Evolutionary conservation across 1,140 invertebrate species (phyloP), one percentile per base, ranked within the genome.

Genomic region (Drosophila miranda): DNA sequence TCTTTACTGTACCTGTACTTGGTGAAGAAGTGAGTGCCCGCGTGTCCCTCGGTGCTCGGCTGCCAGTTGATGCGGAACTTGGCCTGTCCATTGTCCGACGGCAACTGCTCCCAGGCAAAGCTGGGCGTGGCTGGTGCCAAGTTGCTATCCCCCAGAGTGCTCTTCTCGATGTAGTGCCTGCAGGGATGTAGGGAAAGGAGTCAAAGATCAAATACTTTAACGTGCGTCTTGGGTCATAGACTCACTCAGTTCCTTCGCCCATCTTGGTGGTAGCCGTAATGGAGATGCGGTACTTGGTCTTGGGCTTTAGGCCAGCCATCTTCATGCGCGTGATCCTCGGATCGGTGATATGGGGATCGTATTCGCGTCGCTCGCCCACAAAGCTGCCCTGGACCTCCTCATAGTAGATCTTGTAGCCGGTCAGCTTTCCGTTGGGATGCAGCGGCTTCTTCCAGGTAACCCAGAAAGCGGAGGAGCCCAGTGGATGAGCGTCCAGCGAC

Each of bases 361-460:
- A 93, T 89, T 97, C 95, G 41, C 94, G 92, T 34, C 94, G 87
- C 4, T 94, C 92, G 28, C 94, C 94, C 0, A 97, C 92, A 45
- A 92, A 92, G 0, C 95, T 96, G 38, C 94, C 94, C 48, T 94
- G 94, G 0, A 98, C 96, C 77, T 95, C 93, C 86, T 96, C 94
- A 91, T 97, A 98, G 89, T 96, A 97, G 77, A 99, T 96, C 89
- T 95, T 95, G 91, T 99, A 99, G 7, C 98, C 98, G 2, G 95
- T 98, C 0, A 99, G 91, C 62, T 96, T 93, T 23, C 99, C 99
- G 92, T 99, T 99, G 14, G 97, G 95, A 86, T 98, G 95, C 16
- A 96, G 93, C 0, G 99, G 99, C 87, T 95, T 95, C 86, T 97
- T 95, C 99, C 99, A 99, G 52, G 94, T 94, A 1, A 99, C 91